phyloP scores from a whole-genome alignment of 2,888 invertebrate species.

The Oscheius sp. region DNA sequence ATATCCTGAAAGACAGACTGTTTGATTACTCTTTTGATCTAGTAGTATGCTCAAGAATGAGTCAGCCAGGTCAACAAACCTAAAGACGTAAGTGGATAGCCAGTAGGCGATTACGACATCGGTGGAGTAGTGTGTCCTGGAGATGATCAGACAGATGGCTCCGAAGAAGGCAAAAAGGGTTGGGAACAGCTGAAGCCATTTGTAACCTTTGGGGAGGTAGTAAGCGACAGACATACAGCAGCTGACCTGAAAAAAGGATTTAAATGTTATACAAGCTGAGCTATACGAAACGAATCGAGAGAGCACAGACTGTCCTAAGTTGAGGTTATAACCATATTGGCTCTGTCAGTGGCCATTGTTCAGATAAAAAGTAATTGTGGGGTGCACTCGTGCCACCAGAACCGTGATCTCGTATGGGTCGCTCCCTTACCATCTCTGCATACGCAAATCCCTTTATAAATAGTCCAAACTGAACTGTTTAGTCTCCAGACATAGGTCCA shows the following conservation, averaged over 20 bases:
- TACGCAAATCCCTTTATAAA: too few relatives aligned
- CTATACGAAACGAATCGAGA: too few relatives aligned
- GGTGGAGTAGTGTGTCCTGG: constrained; percentile 64
- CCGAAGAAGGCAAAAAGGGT: constrained; percentile 44
- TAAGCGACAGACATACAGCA: constrained; percentile 56
- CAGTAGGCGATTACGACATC: constrained; percentile 66
- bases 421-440: too few relatives aligned
- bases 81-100: constrained; percentile 61
- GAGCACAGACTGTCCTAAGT: too few relatives aligned
- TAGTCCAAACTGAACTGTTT: too few relatives aligned
- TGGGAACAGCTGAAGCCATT: constrained; percentile 47
- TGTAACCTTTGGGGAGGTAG: constrained; percentile 54
- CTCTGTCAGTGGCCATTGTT: too few relatives aligned
- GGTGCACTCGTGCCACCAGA: too few relatives aligned
- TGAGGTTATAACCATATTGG: too few relatives aligned
- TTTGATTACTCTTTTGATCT: not conserved
- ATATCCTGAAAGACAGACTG: constrained; percentile 44
- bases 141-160: constrained; percentile 62
- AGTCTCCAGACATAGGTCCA: too few relatives aligned
- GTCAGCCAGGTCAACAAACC: constrained; percentile 42
- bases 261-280: not conserved
- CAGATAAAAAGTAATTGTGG: too few relatives aligned
- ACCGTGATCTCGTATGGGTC: too few relatives aligned
- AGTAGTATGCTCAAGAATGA: not conserved
- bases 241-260: constrained; percentile 37